Evolutionary conservation across 2,797 vertebrate species (phyloP), one percentile per base, ranked within the genome.

Genomic region (Paguma larvata): DNA sequence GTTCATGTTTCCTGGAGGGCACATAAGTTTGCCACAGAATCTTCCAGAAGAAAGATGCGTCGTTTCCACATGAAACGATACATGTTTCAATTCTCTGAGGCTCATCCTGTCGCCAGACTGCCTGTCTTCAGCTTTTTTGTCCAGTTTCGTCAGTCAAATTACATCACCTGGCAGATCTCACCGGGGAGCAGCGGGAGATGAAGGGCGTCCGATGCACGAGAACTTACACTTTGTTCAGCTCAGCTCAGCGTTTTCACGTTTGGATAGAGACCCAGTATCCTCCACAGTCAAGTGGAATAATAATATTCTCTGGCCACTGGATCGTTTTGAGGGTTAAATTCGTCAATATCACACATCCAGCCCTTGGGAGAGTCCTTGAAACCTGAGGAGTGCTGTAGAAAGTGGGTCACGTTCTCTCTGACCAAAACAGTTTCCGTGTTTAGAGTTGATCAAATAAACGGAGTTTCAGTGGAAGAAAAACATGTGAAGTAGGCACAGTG

Each of bases 1-100:
- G 95, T 14, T 3, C 18, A 78, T 79, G 84, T 87, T 72, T 91
- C 91, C 75, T 92, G 23, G 70, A 95, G 46, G 83, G 65, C 62
- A 41, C 72, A 34, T 1, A 34, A 38, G 56, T 78, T 59, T n/a
- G 8, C 44, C 34, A 65, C 27, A 13, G 2, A 0, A 3, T 7
- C 12, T 38, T 75, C 56, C 14, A 10, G 67, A n/a, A 73, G 84
- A 34, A 59, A 59, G 56, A 59, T 23, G 56, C 3, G 23, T 7
- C 48, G 14, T 51, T 14, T 51, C 48, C 48, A 51, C 48, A 51
- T 9, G 21, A 59, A 23, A 51, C 4, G 13, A 0, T 0, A 5
- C 3, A 0, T 3, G 9, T 7, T 19, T 80, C 19, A 1, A 25
- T 27, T 67, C 72, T 85, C 4, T 6, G 77, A n/a, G 62, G n/a